Conservation (phyloP, 2,113 vertebrate genomes). For the Passer domesticus region DNA sequence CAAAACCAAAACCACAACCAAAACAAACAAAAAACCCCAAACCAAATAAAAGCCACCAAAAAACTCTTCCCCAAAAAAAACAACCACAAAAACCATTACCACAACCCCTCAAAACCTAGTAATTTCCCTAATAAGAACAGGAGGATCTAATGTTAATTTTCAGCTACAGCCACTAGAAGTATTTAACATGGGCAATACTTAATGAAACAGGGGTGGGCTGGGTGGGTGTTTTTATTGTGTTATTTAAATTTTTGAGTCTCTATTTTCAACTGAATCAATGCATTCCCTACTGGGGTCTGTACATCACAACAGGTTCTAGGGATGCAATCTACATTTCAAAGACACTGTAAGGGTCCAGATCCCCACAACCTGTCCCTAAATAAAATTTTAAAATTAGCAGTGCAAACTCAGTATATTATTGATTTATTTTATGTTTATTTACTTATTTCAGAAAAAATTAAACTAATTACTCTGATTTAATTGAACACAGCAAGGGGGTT, state of each 20-base stretch:
- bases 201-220: rapidly evolving
- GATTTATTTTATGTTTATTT: neutral
- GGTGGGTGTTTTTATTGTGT: neutral
- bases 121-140: neutral
- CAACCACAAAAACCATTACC: neutral
- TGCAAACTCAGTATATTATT: neutral
- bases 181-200: neutral
- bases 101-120: neutral
- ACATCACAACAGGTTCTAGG: neutral
- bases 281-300: neutral
- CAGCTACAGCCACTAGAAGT: neutral
- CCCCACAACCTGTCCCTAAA: neutral
- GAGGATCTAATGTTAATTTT: neutral
- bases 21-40: too few relatives aligned
- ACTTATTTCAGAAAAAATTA: neutral
- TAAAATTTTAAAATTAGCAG: neutral
- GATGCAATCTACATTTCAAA: neutral
- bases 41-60: neutral
- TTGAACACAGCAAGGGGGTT: neutral
- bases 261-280: neutral
- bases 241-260: neutral
- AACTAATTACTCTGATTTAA: neutral
- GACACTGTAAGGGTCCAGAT: neutral
- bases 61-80: neutral
- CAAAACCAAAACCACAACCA: neutral